Base-by-base conservation (phyloP, 2,797 vertebrate species). In the Orientallactaga sibirica region DNA sequence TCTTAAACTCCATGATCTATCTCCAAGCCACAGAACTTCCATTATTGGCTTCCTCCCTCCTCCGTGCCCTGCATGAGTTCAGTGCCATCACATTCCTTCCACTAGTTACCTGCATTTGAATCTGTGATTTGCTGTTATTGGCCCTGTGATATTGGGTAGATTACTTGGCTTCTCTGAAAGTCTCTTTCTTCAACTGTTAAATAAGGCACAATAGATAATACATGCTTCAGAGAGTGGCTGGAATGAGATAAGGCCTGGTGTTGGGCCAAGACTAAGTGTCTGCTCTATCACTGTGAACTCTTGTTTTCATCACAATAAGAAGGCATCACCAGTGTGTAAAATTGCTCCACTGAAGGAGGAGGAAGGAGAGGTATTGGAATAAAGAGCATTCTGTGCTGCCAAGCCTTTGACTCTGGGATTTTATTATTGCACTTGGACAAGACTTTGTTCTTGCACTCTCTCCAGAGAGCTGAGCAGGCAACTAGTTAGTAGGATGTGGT, bases 71-170 rank as follows among this genome's bases (percentile, higher is more conserved):
- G 0, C 19, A 88, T 2, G 29, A 25, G 14, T 64, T 70, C 18
- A 86, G 0, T 18, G 24, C 25, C 29, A 29, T 43, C 84, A 16
- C 1, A 8, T 14, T 22, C 8, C 64, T 78, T 10, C 3, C 43
- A 20, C 27, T 8, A 55, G 7, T 27, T 33, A 2, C 4, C 78
- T 70, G 74, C 4, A 3, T 70, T 62, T 37, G 75, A 90, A n/a
- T 48, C 86, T n/a, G 3, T 66, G 73, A 10, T 64, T 12, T 93
- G 20, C 16, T 25, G 52, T 74, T 64, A 37, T 22, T 25, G 58
- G 78, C 89, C 79, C 1, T 86, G 89, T 88, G 83, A 92, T 43
- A 15, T 93, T 41, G 48, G 52, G 14, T 18, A 29, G 76, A 9
- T 87, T 74, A 29, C 52, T 85, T 78, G 37, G 52, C 74, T 12